Base-by-base conservation (phyloP, 2,113 vertebrate species). In the Nothobranchius kuhntae region DNA sequence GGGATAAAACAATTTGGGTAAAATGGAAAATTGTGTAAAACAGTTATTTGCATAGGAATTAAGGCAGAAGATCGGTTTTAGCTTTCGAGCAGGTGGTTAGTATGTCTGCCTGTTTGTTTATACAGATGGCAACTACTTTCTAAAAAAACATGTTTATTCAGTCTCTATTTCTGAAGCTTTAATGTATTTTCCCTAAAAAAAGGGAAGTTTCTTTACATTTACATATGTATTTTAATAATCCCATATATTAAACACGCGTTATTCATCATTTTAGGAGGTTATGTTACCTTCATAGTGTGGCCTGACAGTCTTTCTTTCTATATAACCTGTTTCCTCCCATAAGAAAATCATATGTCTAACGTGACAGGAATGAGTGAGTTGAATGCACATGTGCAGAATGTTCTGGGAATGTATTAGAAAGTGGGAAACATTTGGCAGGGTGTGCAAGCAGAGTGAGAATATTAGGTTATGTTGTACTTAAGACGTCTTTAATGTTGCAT, bases 21-120 rank as follows among this genome's bases (percentile, higher is more conserved):
- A 48, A 70, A 60, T 65, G 17, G 47, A 36, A 35, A 17, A 2
- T 15, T 21, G 55, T 21, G 21, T 51, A 21, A 21, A n/a, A 51
- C 14, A 3, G n/a, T 9, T 51, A 15, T 50, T 50, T 21, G n/a
- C 15, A 51, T 7, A n/a, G 42, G 50, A 48, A 21, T 48, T 0
- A 61, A 68, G 38, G 5, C 47, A 62, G 7, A 51, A 64, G 67
- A 61, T 68, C 38, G 62, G 52, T 54, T 54, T 36, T 17, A 21
- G 13, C 17, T 50, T 4, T 70, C 51, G 21, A 68, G 46, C 59
- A 17, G 59, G 56, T 64, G 52, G 45, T 61, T 12, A 10, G 13
- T 61, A 35, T 4, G 12, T 65, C 14, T 46, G 45, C 11, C 5
- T 42, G 26, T 48, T 1, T 12, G 7, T 51, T 48, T 13, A 17